Percentiles rank a stretch among this genome's conserved stretches.
phyloP scores from a whole-genome alignment of 2,113 vertebrate species.

The Danio rerio region GRCz12tu NC_133192.1:25840501-25841000 shows the following conservation, averaged over 20 bases:
- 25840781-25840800: not conserved
- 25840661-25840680: slow-evolving; percentile 45
- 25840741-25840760: not conserved
- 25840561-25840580: not conserved
- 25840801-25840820: slow-evolving; percentile 4
- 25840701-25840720: slow-evolving; percentile 22
- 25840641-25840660: slow-evolving; percentile 53
- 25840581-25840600: slow-evolving; percentile 17
- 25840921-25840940: slow-evolving; percentile 36
- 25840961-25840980: not conserved
- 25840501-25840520: slow-evolving; percentile 12
- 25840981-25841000: not conserved
- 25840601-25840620: slow-evolving; percentile 3
- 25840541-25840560: not conserved
- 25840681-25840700: slow-evolving; percentile 37
- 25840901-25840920: not conserved
- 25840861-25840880: slow-evolving; percentile 2
- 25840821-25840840: slow-evolving; percentile 3
- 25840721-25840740: slow-evolving; percentile 19
- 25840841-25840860: slow-evolving; percentile 13
- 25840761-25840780: not conserved
- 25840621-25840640: slow-evolving; percentile 47
- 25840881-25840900: not conserved
- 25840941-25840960: slow-evolving; percentile 25
- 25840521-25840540: slow-evolving; percentile 4